These are phyloP conservation scores for Excalfactoria chinensis DNA, from an alignment of 2,113 vertebrate species.

Conservation along the genomic window DNA sequence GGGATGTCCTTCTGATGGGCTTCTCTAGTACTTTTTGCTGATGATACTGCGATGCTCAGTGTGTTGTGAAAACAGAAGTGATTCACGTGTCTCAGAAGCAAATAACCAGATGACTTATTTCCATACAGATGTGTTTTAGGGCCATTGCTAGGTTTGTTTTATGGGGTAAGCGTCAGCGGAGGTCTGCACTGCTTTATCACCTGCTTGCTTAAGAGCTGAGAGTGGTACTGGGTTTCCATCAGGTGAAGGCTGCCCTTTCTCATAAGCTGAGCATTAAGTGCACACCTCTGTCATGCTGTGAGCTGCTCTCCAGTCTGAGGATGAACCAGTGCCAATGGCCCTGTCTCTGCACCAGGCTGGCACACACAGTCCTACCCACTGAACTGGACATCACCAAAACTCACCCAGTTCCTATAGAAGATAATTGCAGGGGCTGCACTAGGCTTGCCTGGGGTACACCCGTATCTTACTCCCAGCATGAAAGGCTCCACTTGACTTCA, in stretches of 20 bases:
- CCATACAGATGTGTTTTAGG: not conserved
- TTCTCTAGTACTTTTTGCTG: not conserved
- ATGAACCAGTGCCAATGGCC: not conserved
- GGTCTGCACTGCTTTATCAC: not conserved
- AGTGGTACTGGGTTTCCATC: not conserved
- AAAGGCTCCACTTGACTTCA: not conserved
- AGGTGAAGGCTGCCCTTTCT: not conserved
- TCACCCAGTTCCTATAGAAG: not conserved
- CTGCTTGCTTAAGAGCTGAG: not conserved
- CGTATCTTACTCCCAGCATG: not conserved
- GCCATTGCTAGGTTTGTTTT: not conserved
- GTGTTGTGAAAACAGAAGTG: constrained; percentile 17
- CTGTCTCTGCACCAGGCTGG: no score
- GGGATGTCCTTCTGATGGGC: not conserved
- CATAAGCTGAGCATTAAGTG: not conserved
- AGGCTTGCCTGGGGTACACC: not conserved
- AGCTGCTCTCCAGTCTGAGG: not conserved
- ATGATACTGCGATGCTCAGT: not conserved
- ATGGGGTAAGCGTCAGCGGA: not conserved
- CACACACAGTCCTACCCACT: not conserved
- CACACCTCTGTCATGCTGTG: not conserved
- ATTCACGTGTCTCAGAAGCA: not conserved
- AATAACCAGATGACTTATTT: constrained; percentile 13
- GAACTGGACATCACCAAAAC: not conserved
- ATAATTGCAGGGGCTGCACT: not conserved